Percentiles rank a stretch among this genome's conserved stretches.
Conservation (phyloP, 2,888 invertebrate species). For the Neocrepidodera transversa region DNA sequence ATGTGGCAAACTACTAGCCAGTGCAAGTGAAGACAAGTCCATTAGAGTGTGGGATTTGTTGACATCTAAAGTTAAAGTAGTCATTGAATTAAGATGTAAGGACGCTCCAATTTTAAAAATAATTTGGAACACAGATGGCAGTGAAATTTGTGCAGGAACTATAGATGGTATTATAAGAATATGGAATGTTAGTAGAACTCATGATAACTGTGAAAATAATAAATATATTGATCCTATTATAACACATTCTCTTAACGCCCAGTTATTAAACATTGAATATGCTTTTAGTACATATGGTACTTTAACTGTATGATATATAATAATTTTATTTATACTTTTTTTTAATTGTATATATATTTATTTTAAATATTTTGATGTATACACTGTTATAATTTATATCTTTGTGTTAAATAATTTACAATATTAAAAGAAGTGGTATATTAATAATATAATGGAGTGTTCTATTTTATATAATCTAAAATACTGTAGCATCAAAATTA, state of each 20-base stretch:
- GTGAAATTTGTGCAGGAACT: conserved; percentile 72
- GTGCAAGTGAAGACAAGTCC: conserved; percentile 79
- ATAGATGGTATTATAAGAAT: conserved; percentile 71
- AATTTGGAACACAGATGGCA: conserved; percentile 68
- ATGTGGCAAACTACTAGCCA: conserved; percentile 82
- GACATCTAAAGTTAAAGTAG: conserved; percentile 67
- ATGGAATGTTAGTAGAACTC: conserved; percentile 63
- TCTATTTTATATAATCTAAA: no score
- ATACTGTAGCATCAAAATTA: no score
- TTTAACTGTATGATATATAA: conserved; percentile 33
- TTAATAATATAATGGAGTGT: no score
- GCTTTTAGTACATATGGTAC: conserved; percentile 51
- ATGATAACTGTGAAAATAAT: conserved; percentile 33
- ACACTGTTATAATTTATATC: no score
- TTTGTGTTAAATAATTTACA: no score
- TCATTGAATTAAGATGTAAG: conserved; percentile 72
- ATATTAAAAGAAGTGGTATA: no score
- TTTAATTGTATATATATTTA: no score
- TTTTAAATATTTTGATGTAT: no score
- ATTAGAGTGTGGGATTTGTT: conserved; percentile 78
- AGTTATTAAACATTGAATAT: conserved; percentile 49
- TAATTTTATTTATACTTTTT: no score
- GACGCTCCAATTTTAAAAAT: conserved; percentile 69
- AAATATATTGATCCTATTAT: conserved; percentile 42
- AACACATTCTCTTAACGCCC: conserved; percentile 41